Conservation (phyloP, 1,140 invertebrate species). For the Arctopsyche grandis region DNA sequence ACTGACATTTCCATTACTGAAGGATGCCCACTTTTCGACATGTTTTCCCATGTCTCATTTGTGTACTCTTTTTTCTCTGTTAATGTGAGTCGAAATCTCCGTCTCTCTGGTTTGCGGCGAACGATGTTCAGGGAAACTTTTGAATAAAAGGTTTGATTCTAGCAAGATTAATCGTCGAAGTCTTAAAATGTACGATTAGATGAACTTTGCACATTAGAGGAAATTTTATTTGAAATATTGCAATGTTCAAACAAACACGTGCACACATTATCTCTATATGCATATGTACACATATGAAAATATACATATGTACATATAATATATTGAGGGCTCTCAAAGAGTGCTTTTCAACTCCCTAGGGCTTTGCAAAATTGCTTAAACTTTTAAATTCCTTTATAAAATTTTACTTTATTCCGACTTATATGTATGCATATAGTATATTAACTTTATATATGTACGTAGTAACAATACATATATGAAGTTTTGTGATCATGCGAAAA, state of each 20-base stretch:
- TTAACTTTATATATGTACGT: too few species aligned
- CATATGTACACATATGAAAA: not conserved
- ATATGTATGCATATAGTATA: too few species aligned
- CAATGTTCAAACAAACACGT: not conserved
- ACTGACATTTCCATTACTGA: conserved; percentile 26
- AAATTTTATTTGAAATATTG: conserved; percentile 1
- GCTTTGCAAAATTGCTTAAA: too few species aligned
- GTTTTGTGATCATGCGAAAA: too few species aligned
- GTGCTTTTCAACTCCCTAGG: too few species aligned
- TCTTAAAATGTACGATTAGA: conserved; percentile 17
- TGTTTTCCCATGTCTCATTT: not conserved
- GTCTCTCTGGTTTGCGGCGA: too few species aligned
- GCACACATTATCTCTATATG: not conserved
- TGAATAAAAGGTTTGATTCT: not conserved
- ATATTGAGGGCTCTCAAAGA: too few species aligned
- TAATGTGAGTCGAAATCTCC: not conserved
- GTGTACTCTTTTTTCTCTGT: not conserved
- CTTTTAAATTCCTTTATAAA: too few species aligned
- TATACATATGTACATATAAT: too few species aligned
- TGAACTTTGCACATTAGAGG: conserved; percentile 14
- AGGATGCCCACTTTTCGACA: not conserved
- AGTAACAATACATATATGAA: too few species aligned
- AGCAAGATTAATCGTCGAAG: conserved; percentile 5
- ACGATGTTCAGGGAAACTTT: too few species aligned
- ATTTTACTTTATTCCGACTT: too few species aligned